Percentiles rank a stretch among this genome's conserved stretches.
Conservation (phyloP, 2,113 vertebrate species). For the Sylvilagus bachmani region DNA sequence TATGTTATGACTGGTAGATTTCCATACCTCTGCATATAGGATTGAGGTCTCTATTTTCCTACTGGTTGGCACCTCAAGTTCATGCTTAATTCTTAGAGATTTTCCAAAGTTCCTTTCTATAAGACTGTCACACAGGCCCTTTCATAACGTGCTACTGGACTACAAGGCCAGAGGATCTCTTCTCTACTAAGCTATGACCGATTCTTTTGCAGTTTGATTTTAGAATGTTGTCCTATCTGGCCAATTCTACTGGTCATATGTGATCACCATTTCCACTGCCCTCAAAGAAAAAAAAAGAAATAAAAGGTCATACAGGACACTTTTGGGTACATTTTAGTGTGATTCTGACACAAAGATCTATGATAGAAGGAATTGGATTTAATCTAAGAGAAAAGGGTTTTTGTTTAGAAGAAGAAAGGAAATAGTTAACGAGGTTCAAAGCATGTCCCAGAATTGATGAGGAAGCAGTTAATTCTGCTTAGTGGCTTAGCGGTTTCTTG, state of each 20-base stretch:
- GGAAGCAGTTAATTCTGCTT: neutral
- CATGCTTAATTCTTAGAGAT: neutral
- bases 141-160: neutral
- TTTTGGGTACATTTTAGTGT: neutral
- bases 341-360: neutral
- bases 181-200: neutral
- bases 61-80: neutral
- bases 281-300: neutral
- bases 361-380: neutral
- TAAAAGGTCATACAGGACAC: neutral
- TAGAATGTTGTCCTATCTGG: neutral
- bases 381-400: conserved; percentile 20
- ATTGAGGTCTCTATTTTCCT: neutral
- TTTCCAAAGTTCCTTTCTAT: conserved; percentile 3
- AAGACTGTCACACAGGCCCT: neutral
- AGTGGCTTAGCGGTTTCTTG: neutral
- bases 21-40: neutral
- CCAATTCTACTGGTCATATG: neutral
- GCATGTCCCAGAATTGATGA: neutral
- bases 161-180: neutral
- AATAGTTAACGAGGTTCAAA: neutral
- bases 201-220: neutral
- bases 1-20: neutral
- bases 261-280: neutral
- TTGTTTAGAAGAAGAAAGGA: neutral